Evolutionary conservation across 2,888 invertebrate genomes (phyloP), one percentile per base, ranked within the genome.

Genomic region (Osmoderma eremita): DNA sequence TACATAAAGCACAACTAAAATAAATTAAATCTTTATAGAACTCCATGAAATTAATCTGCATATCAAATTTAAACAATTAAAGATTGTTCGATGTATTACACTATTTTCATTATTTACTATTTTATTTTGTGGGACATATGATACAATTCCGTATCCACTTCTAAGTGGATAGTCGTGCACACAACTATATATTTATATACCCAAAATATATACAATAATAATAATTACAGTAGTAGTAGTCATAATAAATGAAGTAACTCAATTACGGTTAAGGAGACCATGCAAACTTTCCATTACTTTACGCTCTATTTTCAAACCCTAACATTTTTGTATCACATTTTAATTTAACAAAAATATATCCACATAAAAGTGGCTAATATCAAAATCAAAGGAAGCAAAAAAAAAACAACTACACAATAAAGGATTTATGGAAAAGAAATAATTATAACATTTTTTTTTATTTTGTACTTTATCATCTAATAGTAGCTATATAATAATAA

Each of bases 381-480:
- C 18, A 53, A n/a, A 41, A 50, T 50, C 30, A 58, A 45, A 30
- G 17, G 45, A 30, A 49, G 17, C 39, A 49, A 38, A 10, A 54
- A 64, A 65, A 50, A n/a, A 54, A 15, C n/a, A n/a, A n/a, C n/a
- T n/a, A n/a, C n/a, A 54, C 22, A 65, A 53, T 49, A 10, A 49
- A n/a, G 13, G 15, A 63, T 13, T 17, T 18, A 65, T 41, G 17
- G 41, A 65, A 65, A n/a, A 39, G 30, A 50, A 65, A 38, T 53
- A 65, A 49, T 49, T 17, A 38, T 30, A 58, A 61, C 63, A 62
- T 70, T 69, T 48, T 50, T 54, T 68, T 69, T 69, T 63, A 51
- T 49, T 71, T 71, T 71, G 71, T 71, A 71, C 71, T 71, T 68
- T 70, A 71, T 58, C 68, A 45, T 70, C 65, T 61, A 61, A 45